Base-by-base conservation (phyloP, 2,888 invertebrate species). In the Leptothorax acervorum region DNA sequence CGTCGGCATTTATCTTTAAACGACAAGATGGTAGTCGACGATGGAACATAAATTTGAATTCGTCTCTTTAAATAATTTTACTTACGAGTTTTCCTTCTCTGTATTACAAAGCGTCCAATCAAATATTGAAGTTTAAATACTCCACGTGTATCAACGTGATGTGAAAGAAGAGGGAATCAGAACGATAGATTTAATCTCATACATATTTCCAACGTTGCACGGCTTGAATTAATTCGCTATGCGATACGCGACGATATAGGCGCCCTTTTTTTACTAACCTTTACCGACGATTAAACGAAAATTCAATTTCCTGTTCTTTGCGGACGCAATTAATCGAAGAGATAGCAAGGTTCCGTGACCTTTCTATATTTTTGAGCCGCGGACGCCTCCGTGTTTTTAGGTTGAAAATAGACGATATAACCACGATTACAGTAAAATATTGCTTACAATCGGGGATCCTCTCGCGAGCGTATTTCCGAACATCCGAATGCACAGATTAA, bases 361-460 rank as follows among this genome's bases (percentile, higher is more conserved):
- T 51, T 81, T 39, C 23, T 39, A 39, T 73, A 79, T 81, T 81
- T 81, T 73, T 39, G 71, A 71, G 48, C 39, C 28, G 51, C 28
- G 28, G 11, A 8, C 39, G 28, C n/a, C 35, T 35, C 23, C 35
- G 57, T 9, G 57, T 71, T 78, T 78, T 31, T 31, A 57, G 31
- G 5, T 23, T 12, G 31, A 71, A 71, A 79, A 55, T 55, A 55
- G 53, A 71, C 45, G 71, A 73, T 60, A 78, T 57, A 71, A 73
- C 48, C 57, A n/a, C 71, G 79, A 81, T 81, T 73, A 60, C 79
- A 48, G 71, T 71, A 81, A 73, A 81, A 81, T 81, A 81, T 73
- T 73, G 73, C 73, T 71, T 81, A 60, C 79, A 81, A 81, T 81
- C 60, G 79, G 39, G 35, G 35, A 48, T 45, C 15, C 70, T 42